Percentiles rank a stretch among this genome's conserved stretches.
Evolutionary conservation across 2,888 invertebrate species (phyloP).

Genomic region (Theretra japonica): DNA sequence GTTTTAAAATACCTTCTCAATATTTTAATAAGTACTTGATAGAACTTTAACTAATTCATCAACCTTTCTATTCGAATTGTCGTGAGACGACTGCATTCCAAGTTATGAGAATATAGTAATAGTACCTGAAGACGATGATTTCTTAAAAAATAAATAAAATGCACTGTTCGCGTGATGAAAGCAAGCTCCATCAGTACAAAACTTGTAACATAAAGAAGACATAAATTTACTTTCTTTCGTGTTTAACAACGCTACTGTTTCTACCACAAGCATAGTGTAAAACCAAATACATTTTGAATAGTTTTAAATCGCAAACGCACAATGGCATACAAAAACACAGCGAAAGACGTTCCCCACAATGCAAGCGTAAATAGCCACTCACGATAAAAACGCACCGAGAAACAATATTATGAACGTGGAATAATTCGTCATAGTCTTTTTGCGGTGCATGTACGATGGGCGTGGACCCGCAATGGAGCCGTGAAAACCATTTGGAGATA

Average conservation of each 20-base stretch:
- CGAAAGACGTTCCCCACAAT: constrained; percentile 16
- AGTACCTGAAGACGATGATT: too few relatives aligned
- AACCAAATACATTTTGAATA: background rate
- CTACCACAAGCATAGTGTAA: background rate
- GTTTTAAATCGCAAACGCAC: background rate
- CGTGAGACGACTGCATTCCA: too few relatives aligned
- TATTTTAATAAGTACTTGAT: too few relatives aligned
- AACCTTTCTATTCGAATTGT: too few relatives aligned
- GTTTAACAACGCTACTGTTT: background rate
- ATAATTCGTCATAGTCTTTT: constrained; percentile 49
- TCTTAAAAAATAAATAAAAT: too few relatives aligned
- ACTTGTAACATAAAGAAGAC: too few relatives aligned
- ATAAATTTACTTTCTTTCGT: too few relatives aligned
- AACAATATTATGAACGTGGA: constrained; percentile 31
- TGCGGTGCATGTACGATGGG: constrained; percentile 49
- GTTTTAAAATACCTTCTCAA: too few relatives aligned
- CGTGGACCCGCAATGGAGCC: constrained; percentile 56
- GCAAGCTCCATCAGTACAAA: too few relatives aligned
- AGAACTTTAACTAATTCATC: too few relatives aligned
- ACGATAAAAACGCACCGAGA: constrained; percentile 22
- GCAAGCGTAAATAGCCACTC: constrained; percentile 16
- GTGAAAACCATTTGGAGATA: constrained; percentile 77
- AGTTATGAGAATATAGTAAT: too few relatives aligned
- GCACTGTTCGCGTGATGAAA: too few relatives aligned
- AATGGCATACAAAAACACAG: constrained; percentile 9